Conservation (phyloP, 1,140 invertebrate species). For the Acyrthosiphon pisum region DNA sequence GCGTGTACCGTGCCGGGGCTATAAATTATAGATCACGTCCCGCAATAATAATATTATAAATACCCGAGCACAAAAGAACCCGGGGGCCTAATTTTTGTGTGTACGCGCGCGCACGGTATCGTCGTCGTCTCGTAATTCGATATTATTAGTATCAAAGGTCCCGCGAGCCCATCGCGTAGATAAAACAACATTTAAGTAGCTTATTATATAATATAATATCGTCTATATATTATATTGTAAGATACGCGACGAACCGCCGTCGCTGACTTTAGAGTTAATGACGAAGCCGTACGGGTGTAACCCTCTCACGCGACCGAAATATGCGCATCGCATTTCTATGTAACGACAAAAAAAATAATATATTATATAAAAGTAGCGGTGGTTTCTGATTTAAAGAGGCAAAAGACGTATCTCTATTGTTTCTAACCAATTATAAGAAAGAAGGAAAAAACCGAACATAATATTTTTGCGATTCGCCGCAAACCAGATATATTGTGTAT, state of each 20-base stretch:
- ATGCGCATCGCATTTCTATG: background rate
- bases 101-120: background rate
- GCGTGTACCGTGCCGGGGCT: background rate
- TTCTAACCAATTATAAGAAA: slow-evolving; percentile 3
- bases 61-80: background rate
- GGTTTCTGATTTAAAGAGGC: background rate
- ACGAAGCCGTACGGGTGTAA: background rate
- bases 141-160: slow-evolving; percentile 19
- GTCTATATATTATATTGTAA: background rate
- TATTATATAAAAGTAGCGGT: background rate
- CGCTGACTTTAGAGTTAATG: background rate
- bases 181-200: background rate
- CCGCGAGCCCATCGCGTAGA: background rate
- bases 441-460: background rate
- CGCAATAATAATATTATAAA: slow-evolving; percentile 37
- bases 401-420: background rate
- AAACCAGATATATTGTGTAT: background rate
- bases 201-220: background rate
- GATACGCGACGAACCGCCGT: background rate
- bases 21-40: slow-evolving; percentile 54
- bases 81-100: slow-evolving; percentile 13
- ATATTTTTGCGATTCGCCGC: slow-evolving; percentile 16
- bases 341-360: background rate
- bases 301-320: background rate
- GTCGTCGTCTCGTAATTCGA: background rate